Evolutionary conservation across 2,113 vertebrate genomes (phyloP).

Genomic region (Calonectris borealis): DNA sequence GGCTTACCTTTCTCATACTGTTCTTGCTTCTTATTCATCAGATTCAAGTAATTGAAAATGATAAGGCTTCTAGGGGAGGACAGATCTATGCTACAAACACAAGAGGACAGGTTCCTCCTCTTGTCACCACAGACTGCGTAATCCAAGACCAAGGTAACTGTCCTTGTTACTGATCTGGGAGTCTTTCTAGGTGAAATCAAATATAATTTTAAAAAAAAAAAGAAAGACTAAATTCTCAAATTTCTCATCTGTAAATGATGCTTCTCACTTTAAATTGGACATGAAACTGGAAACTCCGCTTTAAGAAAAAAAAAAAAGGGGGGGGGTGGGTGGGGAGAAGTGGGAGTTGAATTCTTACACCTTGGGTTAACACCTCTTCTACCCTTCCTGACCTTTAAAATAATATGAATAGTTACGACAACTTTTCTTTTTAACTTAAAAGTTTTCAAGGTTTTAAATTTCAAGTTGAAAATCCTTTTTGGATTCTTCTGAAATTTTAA

Average conservation of each 20-base stretch:
- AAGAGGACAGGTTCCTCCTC: slow-evolving; percentile 91
- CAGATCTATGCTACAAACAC: slow-evolving; percentile 85
- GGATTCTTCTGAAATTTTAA: background rate
- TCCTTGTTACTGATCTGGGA: background rate
- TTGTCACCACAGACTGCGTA: slow-evolving; percentile 90
- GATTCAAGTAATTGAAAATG: slow-evolving; percentile 92
- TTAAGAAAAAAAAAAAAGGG: background rate
- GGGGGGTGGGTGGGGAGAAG: fast-evolving
- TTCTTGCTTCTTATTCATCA: slow-evolving; percentile 52
- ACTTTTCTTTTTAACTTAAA: background rate
- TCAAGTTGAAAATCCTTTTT: background rate
- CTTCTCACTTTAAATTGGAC: background rate
- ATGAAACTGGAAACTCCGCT: background rate
- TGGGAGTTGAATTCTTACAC: background rate
- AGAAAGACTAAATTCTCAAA: background rate
- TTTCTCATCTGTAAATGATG: background rate
- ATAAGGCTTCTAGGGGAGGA: slow-evolving; percentile 79
- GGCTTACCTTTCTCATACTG: background rate
- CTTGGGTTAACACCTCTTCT: background rate
- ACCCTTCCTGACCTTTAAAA: background rate
- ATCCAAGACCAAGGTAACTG: slow-evolving; percentile 93
- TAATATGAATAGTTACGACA: background rate
- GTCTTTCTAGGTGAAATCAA: background rate
- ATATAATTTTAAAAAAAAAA: background rate
- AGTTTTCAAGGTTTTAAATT: background rate